phyloP scores from a whole-genome alignment of 2,113 vertebrate species.

The Orientallactaga bullata region DNA sequence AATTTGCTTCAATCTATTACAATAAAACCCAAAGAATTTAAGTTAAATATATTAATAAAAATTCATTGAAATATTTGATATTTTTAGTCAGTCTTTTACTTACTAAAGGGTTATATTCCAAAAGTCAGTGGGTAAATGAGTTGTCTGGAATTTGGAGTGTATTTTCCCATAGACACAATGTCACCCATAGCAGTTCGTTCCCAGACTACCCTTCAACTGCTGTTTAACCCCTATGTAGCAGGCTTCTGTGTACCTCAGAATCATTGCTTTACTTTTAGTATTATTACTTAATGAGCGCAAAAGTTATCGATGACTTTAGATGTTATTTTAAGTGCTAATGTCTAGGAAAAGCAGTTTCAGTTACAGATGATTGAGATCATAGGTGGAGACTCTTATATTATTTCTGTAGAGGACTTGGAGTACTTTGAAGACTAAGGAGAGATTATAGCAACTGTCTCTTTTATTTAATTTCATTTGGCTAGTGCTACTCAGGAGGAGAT shows the following conservation, averaged over 20 bases:
- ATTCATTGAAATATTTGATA: slow-evolving; percentile 69
- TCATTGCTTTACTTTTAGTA: slow-evolving; percentile 1
- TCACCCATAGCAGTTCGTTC: slow-evolving; percentile 61
- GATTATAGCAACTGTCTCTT: background rate
- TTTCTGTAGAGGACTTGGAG: background rate
- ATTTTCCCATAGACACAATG: slow-evolving; percentile 75
- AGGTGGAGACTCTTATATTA: background rate
- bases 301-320: background rate
- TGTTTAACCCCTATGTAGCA: slow-evolving; percentile 60
- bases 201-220: slow-evolving; percentile 39
- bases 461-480: background rate
- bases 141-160: slow-evolving; percentile 71
- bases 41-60: slow-evolving; percentile 70
- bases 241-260: background rate
- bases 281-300: background rate
- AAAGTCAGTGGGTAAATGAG: slow-evolving; percentile 64
- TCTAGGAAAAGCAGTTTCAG: background rate
- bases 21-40: slow-evolving; percentile 71
- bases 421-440: background rate
- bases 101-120: slow-evolving; percentile 64
- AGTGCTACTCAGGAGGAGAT: background rate
- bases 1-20: slow-evolving; percentile 61
- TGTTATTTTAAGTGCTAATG: background rate
- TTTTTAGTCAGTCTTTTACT: slow-evolving; percentile 73
- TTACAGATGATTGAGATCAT: background rate